Conservation (phyloP, 2,113 vertebrate genomes). For the Chunga burmeisteri region DNA sequence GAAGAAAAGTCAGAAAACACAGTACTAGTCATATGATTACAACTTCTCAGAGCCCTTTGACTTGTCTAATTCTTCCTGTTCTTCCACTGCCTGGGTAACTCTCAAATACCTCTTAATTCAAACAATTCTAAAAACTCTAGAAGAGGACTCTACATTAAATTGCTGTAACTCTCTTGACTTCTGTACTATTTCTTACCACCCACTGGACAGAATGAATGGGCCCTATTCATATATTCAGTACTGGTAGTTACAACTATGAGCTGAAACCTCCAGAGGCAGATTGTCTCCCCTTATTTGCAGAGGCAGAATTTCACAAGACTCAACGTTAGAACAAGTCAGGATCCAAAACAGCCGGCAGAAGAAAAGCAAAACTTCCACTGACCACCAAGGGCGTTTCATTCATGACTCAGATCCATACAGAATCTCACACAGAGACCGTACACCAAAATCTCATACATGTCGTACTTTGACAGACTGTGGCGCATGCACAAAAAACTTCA, state of each 20-base stretch:
- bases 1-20: background rate
- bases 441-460: background rate
- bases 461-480: background rate
- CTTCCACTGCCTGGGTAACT: background rate
- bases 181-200: background rate
- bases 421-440: background rate
- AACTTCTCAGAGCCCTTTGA: background rate
- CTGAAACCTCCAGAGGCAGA: background rate
- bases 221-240: background rate
- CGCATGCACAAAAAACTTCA: background rate
- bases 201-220: background rate
- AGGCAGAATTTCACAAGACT: conserved; percentile 37
- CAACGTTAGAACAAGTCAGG: background rate
- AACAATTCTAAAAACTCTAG: background rate
- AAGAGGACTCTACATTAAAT: background rate
- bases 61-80: background rate
- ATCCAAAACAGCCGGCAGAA: background rate
- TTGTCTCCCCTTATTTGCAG: background rate
- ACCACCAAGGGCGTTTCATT: background rate
- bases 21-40: background rate
- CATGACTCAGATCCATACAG: background rate
- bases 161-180: background rate
- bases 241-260: background rate
- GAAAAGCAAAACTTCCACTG: background rate
- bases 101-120: background rate